Base-by-base conservation (phyloP, 2,888 invertebrate genomes). In the Xanthorhoe spadicearia region DNA sequence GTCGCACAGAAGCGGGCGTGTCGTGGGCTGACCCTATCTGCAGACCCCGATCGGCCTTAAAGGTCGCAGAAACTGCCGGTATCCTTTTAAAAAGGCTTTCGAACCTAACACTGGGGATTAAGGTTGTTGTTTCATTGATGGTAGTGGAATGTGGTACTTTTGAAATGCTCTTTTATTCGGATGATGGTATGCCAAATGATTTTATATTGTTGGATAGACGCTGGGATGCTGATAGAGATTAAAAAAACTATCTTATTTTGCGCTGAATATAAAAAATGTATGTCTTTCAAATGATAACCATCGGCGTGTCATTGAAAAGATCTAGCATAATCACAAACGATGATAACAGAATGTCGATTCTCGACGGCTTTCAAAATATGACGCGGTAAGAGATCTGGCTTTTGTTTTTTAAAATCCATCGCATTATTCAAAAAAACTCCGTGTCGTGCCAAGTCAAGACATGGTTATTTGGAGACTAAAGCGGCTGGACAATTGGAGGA, bases 41-140 rank as follows among this genome's bases (percentile, higher is more conserved):
- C 72, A 74, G 74, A 73, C 70, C 77, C 77, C 74, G 77, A 82
- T 80, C 83, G 83, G 83, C 84, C 84, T 84, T 84, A 84, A 84
- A 84, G 84, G 84, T 84, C 84, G 81, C 78, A 61, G 70, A 73
- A 74, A 74, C 60, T 38, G 51, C 67, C 59, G 61, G 72, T 53
- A 9, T 19, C 10, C 18, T 7, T 17, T 5, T 18, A 17, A 19
- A 55, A 13, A 2, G 50, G 35, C 35, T 59, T 23, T 35, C 51
- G 10, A 38, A 57, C 53, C 43, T 66, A 50, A 61, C 4, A 1
- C 55, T 0, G 9, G 9, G 18, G 7, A 10, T 2, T 58, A 66
- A 35, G 57, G 52, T 57, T 43, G 35, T 1, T 10, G 52, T 57
- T 57, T 8, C 13, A 49, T 13, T 9, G 18, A 2, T 23, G 43